Evolutionary conservation across 2,113 vertebrate genomes (phyloP).

Genomic region (Oceanodroma tethys): DNA sequence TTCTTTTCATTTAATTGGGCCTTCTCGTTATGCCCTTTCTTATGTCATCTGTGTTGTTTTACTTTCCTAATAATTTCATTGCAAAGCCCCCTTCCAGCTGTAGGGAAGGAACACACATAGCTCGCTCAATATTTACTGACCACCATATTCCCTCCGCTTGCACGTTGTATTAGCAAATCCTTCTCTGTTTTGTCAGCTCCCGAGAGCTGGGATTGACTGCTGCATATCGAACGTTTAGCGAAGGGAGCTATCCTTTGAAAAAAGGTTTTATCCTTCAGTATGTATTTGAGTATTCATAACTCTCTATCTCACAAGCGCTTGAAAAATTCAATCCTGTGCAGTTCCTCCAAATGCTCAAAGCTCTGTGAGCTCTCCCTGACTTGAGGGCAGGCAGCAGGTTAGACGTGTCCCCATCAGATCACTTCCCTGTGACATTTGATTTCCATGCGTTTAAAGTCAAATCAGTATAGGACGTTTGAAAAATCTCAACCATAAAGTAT

Average conservation of each 20-base stretch:
- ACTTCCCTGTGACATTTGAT: neutral
- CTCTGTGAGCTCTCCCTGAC: neutral
- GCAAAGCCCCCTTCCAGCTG: neutral
- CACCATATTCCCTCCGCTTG: neutral
- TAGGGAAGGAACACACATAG: neutral
- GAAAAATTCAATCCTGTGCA: neutral
- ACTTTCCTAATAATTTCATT: neutral
- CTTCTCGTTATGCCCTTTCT: neutral
- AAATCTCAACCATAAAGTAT: neutral
- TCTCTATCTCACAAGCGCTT: neutral
- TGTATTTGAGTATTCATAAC: neutral
- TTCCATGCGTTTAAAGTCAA: neutral
- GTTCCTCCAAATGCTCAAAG: neutral
- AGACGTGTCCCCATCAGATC: neutral
- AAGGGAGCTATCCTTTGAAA: neutral
- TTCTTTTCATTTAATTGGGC: neutral
- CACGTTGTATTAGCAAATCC: neutral
- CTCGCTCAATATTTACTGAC: neutral
- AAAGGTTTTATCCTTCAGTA: neutral
- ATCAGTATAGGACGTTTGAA: neutral
- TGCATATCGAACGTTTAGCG: rapidly evolving
- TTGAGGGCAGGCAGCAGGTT: neutral
- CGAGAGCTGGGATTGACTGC: neutral
- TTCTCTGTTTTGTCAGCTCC: neutral
- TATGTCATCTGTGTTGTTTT: neutral